Conservation (phyloP, 2,888 invertebrate genomes). For the Caradrina kadenii region DNA sequence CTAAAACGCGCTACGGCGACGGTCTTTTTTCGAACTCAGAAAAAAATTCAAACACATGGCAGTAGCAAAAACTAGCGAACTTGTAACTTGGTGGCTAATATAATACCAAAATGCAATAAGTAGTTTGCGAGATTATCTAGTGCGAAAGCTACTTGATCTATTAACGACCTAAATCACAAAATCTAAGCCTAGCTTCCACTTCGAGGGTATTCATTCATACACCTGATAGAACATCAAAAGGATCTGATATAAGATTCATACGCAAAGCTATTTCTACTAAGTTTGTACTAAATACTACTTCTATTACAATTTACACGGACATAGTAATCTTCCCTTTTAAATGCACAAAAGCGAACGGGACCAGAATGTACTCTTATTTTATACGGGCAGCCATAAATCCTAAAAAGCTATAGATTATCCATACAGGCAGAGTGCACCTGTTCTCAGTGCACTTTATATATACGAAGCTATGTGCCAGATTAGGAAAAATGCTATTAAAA, state of each 20-base stretch:
- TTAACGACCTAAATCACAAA: background rate
- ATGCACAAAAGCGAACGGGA: conserved; percentile 52
- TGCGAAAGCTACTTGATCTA: background rate
- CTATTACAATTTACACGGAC: conserved; percentile 28
- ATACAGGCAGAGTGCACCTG: conserved; percentile 63
- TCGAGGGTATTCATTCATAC: background rate
- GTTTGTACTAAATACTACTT: conserved; percentile 17
- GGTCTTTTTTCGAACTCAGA: background rate
- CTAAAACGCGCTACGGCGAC: conserved; percentile 25
- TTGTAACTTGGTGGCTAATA: background rate
- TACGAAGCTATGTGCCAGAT: conserved; percentile 52
- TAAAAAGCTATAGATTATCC: conserved; percentile 65
- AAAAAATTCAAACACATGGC: conserved; percentile 7
- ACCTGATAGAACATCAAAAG: conserved; percentile 3
- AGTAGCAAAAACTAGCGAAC: background rate
- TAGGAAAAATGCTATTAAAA: conserved; percentile 55
- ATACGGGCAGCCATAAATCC: conserved; percentile 61
- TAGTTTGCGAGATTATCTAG: conserved; percentile 3
- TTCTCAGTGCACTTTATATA: conserved; percentile 60
- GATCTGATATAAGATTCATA: conserved; percentile 18
- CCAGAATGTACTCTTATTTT: conserved; percentile 59
- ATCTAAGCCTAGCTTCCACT: conserved; percentile 5
- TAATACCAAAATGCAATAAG: background rate
- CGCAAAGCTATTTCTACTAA: conserved; percentile 22
- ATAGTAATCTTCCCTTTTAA: conserved; percentile 50